phyloP scores from a whole-genome alignment of 2,797 vertebrate species.

The Chaunax sp. region DNA sequence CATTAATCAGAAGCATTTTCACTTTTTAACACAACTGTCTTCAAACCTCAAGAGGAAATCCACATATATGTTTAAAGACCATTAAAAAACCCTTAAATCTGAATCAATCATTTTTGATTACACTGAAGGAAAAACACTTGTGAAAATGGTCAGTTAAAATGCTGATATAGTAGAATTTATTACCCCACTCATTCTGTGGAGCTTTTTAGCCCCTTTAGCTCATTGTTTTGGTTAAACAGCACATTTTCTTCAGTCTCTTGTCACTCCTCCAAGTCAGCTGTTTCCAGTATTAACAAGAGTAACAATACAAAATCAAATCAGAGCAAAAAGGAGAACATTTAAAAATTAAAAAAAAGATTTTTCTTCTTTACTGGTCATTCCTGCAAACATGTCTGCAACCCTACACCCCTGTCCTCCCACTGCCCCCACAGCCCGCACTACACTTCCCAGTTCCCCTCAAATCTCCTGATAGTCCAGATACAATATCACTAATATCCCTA shows the following conservation, averaged over 20 bases:
- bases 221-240: background rate
- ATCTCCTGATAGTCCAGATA: constrained; percentile 67
- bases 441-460: constrained; percentile 42
- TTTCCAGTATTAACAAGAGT: too few species aligned
- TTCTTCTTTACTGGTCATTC: constrained; percentile 23
- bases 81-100: too few species aligned
- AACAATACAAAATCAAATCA: too few species aligned
- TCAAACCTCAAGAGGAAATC: too few species aligned
- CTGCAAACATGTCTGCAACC: constrained; percentile 48
- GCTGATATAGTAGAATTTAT: background rate
- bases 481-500: constrained; percentile 76
- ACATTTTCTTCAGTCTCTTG: background rate
- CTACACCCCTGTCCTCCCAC: constrained; percentile 49
- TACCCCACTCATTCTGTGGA: background rate
- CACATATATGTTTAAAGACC: too few species aligned
- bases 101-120: background rate
- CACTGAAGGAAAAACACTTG: background rate
- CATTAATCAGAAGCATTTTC: background rate
- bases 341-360: constrained; percentile 7
- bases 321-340: background rate
- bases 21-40: background rate
- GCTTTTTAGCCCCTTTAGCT: background rate
- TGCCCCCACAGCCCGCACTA: constrained; percentile 45
- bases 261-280: background rate
- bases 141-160: background rate